Percentiles rank a stretch among this genome's conserved stretches.
phyloP scores from a whole-genome alignment of 2,113 vertebrate genomes.

The Morphnarchus princeps region DNA sequence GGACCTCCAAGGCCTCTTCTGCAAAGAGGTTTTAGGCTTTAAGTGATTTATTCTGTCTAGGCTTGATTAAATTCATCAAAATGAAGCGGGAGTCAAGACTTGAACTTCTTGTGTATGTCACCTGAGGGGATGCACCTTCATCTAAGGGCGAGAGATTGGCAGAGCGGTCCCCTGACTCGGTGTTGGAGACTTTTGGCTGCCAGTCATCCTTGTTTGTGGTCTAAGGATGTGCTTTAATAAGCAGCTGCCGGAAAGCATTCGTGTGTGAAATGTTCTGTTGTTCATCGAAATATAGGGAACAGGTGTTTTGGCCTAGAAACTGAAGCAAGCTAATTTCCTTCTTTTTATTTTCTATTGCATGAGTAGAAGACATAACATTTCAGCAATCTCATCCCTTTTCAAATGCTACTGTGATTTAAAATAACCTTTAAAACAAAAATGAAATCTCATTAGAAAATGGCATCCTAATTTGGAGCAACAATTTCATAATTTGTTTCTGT shows the following conservation, averaged over 20 bases:
- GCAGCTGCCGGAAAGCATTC: not conserved
- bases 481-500: constrained; percentile 14
- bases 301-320: not conserved
- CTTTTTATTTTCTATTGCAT: not conserved
- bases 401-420: not conserved
- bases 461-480: constrained; percentile 36
- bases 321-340: not conserved
- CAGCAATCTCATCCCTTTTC: not conserved
- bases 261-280: not conserved
- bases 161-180: accelerated
- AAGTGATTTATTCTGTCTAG: not conserved
- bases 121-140: not conserved
- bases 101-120: accelerated
- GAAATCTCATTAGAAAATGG: constrained; percentile 46
- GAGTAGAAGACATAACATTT: not conserved
- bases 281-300: not conserved
- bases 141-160: accelerated
- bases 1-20: not conserved
- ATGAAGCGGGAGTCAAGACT: not conserved
- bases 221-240: not conserved
- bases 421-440: constrained; percentile 40
- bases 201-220: not conserved
- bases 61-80: not conserved
- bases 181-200: not conserved
- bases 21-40: not conserved